Conservation (phyloP, 2,113 vertebrate species). For the Ictidomys tridecemlineatus region DNA sequence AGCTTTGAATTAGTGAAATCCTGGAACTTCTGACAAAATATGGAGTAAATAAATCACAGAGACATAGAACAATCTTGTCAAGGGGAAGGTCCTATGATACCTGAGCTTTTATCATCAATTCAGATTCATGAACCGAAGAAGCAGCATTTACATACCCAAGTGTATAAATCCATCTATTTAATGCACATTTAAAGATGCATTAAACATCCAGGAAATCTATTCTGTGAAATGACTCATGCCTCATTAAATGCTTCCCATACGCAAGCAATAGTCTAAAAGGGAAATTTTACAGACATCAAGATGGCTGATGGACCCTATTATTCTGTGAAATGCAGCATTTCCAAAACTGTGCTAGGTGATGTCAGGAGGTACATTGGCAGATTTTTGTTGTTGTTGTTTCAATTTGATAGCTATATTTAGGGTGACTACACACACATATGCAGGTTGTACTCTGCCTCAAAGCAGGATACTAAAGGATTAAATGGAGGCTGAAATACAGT, state of each 20-base stretch:
- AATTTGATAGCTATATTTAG: not conserved
- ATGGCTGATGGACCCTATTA: not conserved
- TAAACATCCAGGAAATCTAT: slow-evolving; percentile 49
- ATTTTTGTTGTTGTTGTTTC: not conserved
- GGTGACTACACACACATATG: not conserved
- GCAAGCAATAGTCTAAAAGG: not conserved
- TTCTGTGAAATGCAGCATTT: slow-evolving; percentile 3
- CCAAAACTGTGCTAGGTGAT: not conserved
- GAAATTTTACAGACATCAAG: slow-evolving; percentile 34
- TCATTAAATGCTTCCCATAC: slow-evolving; percentile 10
- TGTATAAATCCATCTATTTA: slow-evolving; percentile 35
- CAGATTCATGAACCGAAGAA: not conserved
- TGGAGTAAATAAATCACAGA: not conserved
- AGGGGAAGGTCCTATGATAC: not conserved
- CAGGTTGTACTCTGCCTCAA: not conserved
- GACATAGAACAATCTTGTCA: not conserved
- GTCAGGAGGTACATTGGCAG: not conserved
- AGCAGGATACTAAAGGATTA: not conserved
- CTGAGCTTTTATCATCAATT: not conserved
- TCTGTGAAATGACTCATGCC: slow-evolving; percentile 28
- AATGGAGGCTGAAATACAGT: not conserved
- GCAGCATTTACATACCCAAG: not conserved
- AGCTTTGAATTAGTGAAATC: not conserved
- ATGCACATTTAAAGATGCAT: not conserved
- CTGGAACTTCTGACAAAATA: slow-evolving; percentile 34